Evolutionary conservation across 2,113 vertebrate genomes (phyloP).

Genomic region (Istiophorus platypterus): DNA sequence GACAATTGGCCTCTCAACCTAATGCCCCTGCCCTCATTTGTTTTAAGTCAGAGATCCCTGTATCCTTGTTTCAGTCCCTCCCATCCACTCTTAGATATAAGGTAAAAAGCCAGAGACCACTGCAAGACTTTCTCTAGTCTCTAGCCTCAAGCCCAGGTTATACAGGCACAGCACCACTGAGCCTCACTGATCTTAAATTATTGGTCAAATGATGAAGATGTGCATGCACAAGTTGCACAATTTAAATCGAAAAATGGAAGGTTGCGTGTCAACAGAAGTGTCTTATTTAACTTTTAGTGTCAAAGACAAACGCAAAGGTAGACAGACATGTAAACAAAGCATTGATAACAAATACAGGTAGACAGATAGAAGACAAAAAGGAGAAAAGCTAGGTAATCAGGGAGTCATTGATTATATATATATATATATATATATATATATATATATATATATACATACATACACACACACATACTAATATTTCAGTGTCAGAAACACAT

Average conservation of each 20-base stretch:
- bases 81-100: no score
- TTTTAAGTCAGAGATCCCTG: no score
- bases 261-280: background rate
- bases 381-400: background rate
- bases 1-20: no score
- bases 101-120: no score
- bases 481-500: slow-evolving; percentile 22
- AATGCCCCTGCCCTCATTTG: no score
- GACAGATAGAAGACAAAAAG: background rate
- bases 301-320: background rate
- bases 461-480: slow-evolving; percentile 5
- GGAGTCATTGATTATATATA: background rate
- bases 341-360: background rate
- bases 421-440: background rate
- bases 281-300: slow-evolving; percentile 6
- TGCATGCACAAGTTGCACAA: background rate
- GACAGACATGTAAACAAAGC: background rate
- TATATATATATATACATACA: background rate
- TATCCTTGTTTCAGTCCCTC: no score
- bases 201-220: slow-evolving; percentile 1
- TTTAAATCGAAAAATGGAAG: background rate
- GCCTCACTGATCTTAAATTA: slow-evolving; percentile 3
- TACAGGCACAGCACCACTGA: background rate
- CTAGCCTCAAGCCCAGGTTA: background rate
- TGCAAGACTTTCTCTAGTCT: no score